These are phyloP conservation scores for Lasius platythorax DNA, from an alignment of 2,888 invertebrate genomes.

Conservation along the genomic window DNA sequence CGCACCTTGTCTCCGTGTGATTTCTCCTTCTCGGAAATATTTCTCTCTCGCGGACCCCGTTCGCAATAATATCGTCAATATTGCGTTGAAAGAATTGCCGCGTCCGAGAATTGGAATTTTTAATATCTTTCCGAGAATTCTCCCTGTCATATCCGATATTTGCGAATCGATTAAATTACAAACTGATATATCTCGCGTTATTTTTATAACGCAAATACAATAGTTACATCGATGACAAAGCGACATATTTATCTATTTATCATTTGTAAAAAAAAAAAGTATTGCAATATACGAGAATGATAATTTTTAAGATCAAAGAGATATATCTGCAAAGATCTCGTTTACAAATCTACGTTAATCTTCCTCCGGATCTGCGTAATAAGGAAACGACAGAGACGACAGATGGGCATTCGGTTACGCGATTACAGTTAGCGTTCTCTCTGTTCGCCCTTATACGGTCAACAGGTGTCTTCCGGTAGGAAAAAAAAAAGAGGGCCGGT, in stretches of 20 bases:
- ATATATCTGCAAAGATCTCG: neutral
- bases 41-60: neutral
- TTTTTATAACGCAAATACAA: neutral
- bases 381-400: constrained; percentile 65
- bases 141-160: neutral
- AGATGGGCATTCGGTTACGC: constrained; percentile 81
- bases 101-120: neutral
- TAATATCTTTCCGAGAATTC: neutral
- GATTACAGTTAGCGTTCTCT: constrained; percentile 70
- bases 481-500: constrained; percentile 33
- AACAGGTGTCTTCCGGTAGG: constrained; percentile 83
- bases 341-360: constrained; percentile 15
- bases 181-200: neutral
- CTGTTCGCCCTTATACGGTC: constrained; percentile 71
- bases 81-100: neutral
- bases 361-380: constrained; percentile 42
- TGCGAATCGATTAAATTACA: neutral
- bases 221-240: neutral
- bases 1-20: neutral
- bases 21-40: neutral
- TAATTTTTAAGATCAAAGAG: neutral
- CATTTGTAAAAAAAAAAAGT: neutral
- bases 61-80: neutral
- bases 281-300: neutral
- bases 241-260: neutral